Evolutionary conservation across 2,888 invertebrate species (phyloP).

Genomic region (Colletes collaris): DNA sequence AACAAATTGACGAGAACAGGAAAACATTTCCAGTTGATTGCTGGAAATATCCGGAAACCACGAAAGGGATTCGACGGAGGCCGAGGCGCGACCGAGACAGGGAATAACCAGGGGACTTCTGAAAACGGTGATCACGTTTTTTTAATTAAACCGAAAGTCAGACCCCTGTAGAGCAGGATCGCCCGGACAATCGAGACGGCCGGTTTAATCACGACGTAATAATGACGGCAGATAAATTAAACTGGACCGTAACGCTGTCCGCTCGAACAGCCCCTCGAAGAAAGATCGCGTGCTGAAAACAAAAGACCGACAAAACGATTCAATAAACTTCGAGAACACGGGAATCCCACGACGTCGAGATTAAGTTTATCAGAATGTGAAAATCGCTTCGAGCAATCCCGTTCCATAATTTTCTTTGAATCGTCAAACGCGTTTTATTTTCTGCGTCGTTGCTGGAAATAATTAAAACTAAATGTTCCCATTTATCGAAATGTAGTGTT

Average conservation of each 20-base stretch:
- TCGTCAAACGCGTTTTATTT: too few relatives aligned
- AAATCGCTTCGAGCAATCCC: not conserved
- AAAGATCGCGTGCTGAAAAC: conserved; percentile 62
- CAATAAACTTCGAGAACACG: conserved; percentile 54
- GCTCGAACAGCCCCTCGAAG: conserved; percentile 55
- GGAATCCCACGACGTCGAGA: conserved; percentile 4
- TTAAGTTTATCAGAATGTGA: conserved; percentile 17
- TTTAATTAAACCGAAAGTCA: conserved; percentile 75
- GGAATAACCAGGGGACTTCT: conserved; percentile 53
- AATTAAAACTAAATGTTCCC: too few relatives aligned
- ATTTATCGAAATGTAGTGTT: too few relatives aligned
- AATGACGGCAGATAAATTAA: conserved; percentile 74
- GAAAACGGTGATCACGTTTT: conserved; percentile 69
- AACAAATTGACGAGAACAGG: conserved; percentile 55
- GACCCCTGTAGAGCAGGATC: conserved; percentile 47
- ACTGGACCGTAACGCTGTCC: conserved; percentile 65
- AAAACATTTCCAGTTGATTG: conserved; percentile 67
- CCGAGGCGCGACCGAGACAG: conserved; percentile 15
- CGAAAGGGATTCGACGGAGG: conserved; percentile 47
- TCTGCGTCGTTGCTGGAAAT: too few relatives aligned
- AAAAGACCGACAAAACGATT: conserved; percentile 58
- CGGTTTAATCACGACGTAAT: conserved; percentile 73
- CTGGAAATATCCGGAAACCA: conserved; percentile 51
- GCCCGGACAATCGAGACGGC: conserved; percentile 56
- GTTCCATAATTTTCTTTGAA: too few relatives aligned